Base-by-base conservation (phyloP, 1,140 invertebrate genomes). In the Drosophila azteca region DNA sequence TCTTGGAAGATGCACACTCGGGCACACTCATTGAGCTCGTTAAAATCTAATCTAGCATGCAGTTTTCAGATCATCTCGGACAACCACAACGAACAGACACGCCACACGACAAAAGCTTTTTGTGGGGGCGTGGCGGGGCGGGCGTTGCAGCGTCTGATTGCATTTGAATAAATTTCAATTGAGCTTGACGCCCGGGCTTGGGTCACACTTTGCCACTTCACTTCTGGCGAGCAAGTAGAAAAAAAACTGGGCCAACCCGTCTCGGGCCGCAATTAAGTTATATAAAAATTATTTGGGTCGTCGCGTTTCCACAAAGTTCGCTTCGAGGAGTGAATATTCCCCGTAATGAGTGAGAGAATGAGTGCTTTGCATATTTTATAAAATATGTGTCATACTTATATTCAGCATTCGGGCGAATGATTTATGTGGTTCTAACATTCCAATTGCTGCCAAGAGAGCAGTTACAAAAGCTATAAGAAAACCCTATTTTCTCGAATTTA, bases 81-180 rank as follows among this genome's bases (percentile, higher is more conserved):
- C 68, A 45, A 69, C 35, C 35, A 39, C 35, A 39, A 39, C 35
- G 35, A 2, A 2, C 35, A 8, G 43, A 49, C 63, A 60, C 41
- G 71, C 60, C 59, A 53, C 52, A 45, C 43, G 22, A 57, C 53
- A 39, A 74, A 49, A 55, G 24, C 17, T 60, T 76, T 58, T 39
- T 39, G 35, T 39, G 79, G 77, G 63, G 68, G 74, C 24, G 24
- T 39, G 35, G 13, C 74, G 77, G 63, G 68, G 68, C 24, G 24
- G 24, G 3, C 79, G 63, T 64, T 64, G 79, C 35, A 39, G 1
- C 63, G 44, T 58, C 68, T 68, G 68, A 62, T 83, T 81, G 75
- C 79, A 83, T 78, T 81, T 82, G 45, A 83, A 74, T 78, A 81
- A 81, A 83, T 78, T 78, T 81, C 63, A 81, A 78, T 83, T 83